Conservation (phyloP, 2,888 invertebrate genomes). For the Agonopterix alstromeriana region DNA sequence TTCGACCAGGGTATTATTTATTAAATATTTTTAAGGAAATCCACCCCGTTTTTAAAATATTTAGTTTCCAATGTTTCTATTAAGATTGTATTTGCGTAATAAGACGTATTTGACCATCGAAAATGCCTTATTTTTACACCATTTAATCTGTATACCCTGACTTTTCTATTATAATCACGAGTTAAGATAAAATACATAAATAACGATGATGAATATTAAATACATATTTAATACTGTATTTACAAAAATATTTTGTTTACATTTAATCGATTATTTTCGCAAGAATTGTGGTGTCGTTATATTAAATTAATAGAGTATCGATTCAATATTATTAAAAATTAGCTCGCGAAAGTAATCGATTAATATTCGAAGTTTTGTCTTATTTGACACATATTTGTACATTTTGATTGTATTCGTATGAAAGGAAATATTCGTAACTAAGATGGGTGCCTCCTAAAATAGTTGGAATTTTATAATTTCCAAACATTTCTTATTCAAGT, state of each 20-base stretch:
- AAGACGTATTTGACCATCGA: neutral
- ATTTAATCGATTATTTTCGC: conserved; percentile 5
- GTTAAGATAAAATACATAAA: conserved; percentile 32
- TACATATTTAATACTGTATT: conserved; percentile 50
- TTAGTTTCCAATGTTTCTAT: neutral
- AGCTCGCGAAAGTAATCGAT: conserved; percentile 13
- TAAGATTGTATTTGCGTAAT: neutral
- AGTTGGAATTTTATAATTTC: neutral
- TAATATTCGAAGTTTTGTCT: conserved; percentile 4
- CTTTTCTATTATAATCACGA: conserved; percentile 35
- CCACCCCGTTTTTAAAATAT: neutral
- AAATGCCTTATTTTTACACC: neutral
- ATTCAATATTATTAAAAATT: neutral
- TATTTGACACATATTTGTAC: conserved; percentile 65
- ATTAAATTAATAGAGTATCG: no score
- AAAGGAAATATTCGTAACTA: conserved; percentile 9
- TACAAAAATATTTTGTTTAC: conserved; percentile 47
- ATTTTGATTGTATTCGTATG: conserved; percentile 33
- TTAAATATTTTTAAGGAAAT: neutral
- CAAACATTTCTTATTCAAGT: neutral
- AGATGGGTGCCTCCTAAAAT: neutral
- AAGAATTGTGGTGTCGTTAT: no score
- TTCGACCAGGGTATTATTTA: neutral
- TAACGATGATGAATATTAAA: conserved; percentile 32
- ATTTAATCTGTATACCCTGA: conserved; percentile 6